Conservation (phyloP, 2,797 vertebrate species). For the Meriones psammophilus region DNA sequence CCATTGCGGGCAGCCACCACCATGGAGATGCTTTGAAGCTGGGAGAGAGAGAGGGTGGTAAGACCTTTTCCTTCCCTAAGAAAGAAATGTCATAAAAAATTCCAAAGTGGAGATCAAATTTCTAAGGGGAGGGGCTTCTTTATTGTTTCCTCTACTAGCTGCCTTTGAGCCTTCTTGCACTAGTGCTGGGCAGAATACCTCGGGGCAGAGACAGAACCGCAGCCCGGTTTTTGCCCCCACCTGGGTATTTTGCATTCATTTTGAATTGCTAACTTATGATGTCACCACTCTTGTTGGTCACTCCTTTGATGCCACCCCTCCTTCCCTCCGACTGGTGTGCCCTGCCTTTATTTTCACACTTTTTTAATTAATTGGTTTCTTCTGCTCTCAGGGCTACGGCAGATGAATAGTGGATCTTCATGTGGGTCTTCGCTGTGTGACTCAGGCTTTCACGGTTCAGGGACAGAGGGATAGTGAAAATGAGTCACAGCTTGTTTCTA, state of each 20-base stretch:
- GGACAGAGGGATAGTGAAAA: slow-evolving; percentile 67
- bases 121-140: slow-evolving; percentile 69
- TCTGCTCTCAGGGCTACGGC: slow-evolving; percentile 48
- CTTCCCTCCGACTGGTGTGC: not conserved
- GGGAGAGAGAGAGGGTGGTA: slow-evolving; percentile 26
- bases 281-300: slow-evolving; percentile 52
- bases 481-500: slow-evolving; percentile 66
- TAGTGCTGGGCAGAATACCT: slow-evolving; percentile 65
- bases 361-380: slow-evolving; percentile 58
- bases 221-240: slow-evolving; percentile 48
- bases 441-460: slow-evolving; percentile 59
- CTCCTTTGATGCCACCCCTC: not conserved
- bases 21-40: slow-evolving; percentile 71
- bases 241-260: slow-evolving; percentile 50
- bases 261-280: slow-evolving; percentile 57
- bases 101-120: slow-evolving; percentile 77
- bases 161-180: slow-evolving; percentile 62
- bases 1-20: slow-evolving; percentile 11
- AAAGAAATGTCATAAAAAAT: slow-evolving; percentile 84
- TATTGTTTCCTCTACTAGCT: slow-evolving; percentile 75
- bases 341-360: slow-evolving; percentile 63
- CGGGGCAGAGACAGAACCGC: not conserved
- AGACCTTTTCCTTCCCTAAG: slow-evolving; percentile 76
- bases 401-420: slow-evolving; percentile 41
- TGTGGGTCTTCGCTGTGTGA: slow-evolving; percentile 33